phyloP scores from a whole-genome alignment of 1,140 invertebrate genomes.

The Asbolus verrucosus region DNA sequence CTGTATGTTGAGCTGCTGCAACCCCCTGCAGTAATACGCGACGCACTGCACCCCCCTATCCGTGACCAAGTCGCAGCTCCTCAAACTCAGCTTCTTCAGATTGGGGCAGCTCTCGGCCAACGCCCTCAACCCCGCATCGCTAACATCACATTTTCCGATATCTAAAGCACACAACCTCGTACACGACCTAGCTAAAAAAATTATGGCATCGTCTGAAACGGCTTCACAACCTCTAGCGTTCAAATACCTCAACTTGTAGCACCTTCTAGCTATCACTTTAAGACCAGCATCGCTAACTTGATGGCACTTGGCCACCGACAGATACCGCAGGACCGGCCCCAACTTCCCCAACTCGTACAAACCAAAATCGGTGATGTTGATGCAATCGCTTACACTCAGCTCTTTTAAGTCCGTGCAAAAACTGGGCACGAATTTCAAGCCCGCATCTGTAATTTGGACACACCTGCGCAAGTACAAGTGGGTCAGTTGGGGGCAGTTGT shows the following conservation, averaged over 20 bases:
- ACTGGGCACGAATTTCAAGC: constrained; percentile 84
- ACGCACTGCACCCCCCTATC: constrained; percentile 88
- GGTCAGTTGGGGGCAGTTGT: constrained; percentile 87
- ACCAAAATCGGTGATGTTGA: constrained; percentile 90
- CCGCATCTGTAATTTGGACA: constrained; percentile 84
- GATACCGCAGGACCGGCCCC: constrained; percentile 84
- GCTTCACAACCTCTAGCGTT: constrained; percentile 93
- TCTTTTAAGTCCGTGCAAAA: constrained; percentile 87
- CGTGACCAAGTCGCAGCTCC: constrained; percentile 90
- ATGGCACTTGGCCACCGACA: constrained; percentile 91
- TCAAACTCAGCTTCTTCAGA: constrained; percentile 88
- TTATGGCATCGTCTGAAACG: constrained; percentile 89
- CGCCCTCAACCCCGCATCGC: constrained; percentile 85
- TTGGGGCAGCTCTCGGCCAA: constrained; percentile 91
- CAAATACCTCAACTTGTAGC: constrained; percentile 90
- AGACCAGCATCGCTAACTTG: constrained; percentile 86
- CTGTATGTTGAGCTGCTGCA: constrained; percentile 92
- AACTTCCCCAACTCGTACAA: constrained; percentile 90
- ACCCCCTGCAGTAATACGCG: constrained; percentile 86
- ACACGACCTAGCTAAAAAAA: constrained; percentile 85
- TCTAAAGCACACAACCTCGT: constrained; percentile 86
- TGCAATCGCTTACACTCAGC: constrained; percentile 90
- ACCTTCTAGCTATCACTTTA: constrained; percentile 87
- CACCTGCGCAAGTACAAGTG: constrained; percentile 92
- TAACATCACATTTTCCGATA: constrained; percentile 93